Conservation (phyloP, 37 sponge, comb jelly and placozoan species). For the Hexactinellida sp. region DNA sequence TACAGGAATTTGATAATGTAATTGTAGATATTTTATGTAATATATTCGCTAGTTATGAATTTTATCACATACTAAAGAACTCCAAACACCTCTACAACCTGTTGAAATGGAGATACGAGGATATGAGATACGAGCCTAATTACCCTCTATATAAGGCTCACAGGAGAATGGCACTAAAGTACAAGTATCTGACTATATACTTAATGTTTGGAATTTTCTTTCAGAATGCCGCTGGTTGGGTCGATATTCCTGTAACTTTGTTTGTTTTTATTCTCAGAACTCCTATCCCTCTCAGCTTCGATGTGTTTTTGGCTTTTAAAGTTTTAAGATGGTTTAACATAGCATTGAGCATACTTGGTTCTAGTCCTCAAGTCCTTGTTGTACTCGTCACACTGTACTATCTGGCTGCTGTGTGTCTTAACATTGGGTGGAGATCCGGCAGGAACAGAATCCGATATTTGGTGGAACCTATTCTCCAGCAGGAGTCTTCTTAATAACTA, state of each 20-base stretch:
- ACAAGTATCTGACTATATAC: background rate
- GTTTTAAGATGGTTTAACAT: background rate
- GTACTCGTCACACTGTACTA: background rate
- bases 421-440: background rate
- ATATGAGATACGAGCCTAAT: background rate
- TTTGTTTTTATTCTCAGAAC: background rate
- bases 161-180: background rate
- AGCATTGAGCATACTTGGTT: background rate
- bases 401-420: background rate
- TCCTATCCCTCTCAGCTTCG: background rate
- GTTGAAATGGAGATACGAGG: background rate
- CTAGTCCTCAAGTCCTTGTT: background rate
- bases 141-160: background rate
- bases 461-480: background rate
- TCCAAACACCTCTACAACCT: background rate
- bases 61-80: background rate
- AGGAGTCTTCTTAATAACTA: background rate
- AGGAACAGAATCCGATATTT: background rate
- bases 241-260: background rate
- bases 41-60: background rate
- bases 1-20: background rate
- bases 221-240: background rate
- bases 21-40: background rate
- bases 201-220: background rate
- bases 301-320: background rate